These are phyloP conservation scores for Morpho deidamia DNA, from an alignment of 2,888 invertebrate genomes.

Conservation along the genomic window DNA sequence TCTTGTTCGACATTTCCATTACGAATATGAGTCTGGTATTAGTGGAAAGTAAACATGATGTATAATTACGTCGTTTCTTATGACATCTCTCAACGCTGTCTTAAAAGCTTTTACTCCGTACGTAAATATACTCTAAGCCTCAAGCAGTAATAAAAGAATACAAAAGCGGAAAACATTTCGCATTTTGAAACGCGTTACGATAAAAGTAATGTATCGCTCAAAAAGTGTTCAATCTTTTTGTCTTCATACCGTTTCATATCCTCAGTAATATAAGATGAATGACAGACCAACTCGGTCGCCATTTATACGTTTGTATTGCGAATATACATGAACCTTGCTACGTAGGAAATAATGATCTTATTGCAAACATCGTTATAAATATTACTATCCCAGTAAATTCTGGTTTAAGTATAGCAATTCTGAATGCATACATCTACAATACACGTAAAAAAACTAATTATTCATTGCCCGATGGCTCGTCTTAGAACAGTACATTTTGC, in stretches of 20 bases:
- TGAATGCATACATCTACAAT: too few species aligned
- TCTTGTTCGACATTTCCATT: too few species aligned
- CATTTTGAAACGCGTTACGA: constrained; percentile 4
- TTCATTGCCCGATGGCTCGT: too few species aligned
- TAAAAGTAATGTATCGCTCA: constrained; percentile 16
- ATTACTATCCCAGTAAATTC: too few species aligned
- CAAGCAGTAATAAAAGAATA: constrained; percentile 10
- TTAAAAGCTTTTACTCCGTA: background rate
- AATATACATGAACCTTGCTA: background rate
- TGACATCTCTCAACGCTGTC: background rate
- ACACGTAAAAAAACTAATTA: too few species aligned
- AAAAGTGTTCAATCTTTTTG: constrained; percentile 20
- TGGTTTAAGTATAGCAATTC: too few species aligned
- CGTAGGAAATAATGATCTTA: background rate
- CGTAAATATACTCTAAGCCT: background rate
- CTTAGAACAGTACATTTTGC: too few species aligned
- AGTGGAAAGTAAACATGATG: too few species aligned
- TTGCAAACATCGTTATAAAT: background rate
- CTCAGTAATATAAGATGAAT: constrained; percentile 16
- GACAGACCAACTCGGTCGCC: constrained; percentile 12
- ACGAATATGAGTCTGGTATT: too few species aligned
- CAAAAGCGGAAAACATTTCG: constrained; percentile 3
- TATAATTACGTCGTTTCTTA: too few species aligned
- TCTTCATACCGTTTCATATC: constrained; percentile 19
- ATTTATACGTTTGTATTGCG: constrained; percentile 1